Evolutionary conservation across 1,140 invertebrate genomes (phyloP).

Genomic region (Eciton burchellii): DNA sequence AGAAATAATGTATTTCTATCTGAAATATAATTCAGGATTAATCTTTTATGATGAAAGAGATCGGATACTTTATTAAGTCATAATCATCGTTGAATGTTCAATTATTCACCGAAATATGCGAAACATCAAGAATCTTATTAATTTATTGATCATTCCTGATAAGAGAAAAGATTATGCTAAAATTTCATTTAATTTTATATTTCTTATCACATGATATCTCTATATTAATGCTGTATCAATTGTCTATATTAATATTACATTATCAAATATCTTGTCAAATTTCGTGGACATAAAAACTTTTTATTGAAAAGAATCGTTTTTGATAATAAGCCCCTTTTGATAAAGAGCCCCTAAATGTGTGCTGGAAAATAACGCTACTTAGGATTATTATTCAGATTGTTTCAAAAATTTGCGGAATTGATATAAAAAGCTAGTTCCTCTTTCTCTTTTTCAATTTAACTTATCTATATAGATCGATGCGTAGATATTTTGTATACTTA

Average conservation of each 20-base stretch:
- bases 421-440: background rate
- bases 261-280: too few species aligned
- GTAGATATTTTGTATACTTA: constrained; percentile 40
- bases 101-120: background rate
- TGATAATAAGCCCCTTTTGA: too few species aligned
- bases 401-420: too few species aligned
- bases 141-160: too few species aligned
- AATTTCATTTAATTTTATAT: background rate
- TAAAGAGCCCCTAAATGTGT: background rate
- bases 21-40: constrained; percentile 3
- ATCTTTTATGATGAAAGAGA: background rate
- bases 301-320: too few species aligned
- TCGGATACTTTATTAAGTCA: constrained; percentile 18
- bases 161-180: background rate
- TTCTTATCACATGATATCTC: background rate
- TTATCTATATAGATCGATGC: constrained; percentile 23
- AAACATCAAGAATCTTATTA: background rate
- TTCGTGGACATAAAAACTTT: background rate
- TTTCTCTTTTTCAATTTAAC: background rate
- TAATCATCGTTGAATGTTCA: background rate
- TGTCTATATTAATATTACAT: background rate
- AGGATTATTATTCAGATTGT: too few species aligned
- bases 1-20: background rate
- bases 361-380: too few species aligned
- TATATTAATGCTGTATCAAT: too few species aligned